Percentiles rank a stretch among this genome's conserved stretches.
phyloP scores from a whole-genome alignment of 2,888 invertebrate genomes.

The Teinopalpus imperialis region DNA sequence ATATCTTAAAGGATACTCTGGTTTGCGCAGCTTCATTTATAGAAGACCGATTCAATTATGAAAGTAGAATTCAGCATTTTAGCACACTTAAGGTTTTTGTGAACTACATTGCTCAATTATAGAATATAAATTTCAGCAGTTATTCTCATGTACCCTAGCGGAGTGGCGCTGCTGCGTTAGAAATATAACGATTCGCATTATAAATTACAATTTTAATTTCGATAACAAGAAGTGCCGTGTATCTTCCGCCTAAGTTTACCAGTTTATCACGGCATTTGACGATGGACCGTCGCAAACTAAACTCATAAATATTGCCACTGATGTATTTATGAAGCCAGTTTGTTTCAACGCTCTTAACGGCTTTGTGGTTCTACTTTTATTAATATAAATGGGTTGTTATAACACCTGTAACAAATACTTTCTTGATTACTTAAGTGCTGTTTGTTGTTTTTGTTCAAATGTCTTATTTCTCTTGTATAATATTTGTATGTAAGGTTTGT shows the following conservation, averaged over 20 bases:
- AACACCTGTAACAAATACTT: constrained; percentile 23
- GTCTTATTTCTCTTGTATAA: too few relatives aligned
- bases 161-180: background rate
- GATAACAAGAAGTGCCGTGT: constrained; percentile 11
- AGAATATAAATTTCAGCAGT: too few relatives aligned
- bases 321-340: constrained; percentile 38
- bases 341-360: constrained; percentile 11
- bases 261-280: constrained; percentile 46
- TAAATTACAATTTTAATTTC: too few relatives aligned
- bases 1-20: too few relatives aligned
- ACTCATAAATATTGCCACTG: constrained; percentile 40
- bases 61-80: too few relatives aligned
- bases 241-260: constrained; percentile 36
- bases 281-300: constrained; percentile 30
- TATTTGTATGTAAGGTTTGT: too few relatives aligned
- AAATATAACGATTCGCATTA: too few relatives aligned
- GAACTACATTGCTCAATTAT: too few relatives aligned
- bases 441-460: too few relatives aligned
- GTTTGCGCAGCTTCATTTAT: too few relatives aligned
- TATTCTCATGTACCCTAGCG: background rate
- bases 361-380: constrained; percentile 6
- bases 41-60: too few relatives aligned
- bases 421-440: background rate
- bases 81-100: too few relatives aligned
- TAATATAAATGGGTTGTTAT: constrained; percentile 10